A percentile compares a stretch with the other conserved stretches of the same genome.
These are phyloP conservation scores for Stegastes partitus DNA, from an alignment of 2,113 vertebrate genomes.

Conservation along the genomic window DNA sequence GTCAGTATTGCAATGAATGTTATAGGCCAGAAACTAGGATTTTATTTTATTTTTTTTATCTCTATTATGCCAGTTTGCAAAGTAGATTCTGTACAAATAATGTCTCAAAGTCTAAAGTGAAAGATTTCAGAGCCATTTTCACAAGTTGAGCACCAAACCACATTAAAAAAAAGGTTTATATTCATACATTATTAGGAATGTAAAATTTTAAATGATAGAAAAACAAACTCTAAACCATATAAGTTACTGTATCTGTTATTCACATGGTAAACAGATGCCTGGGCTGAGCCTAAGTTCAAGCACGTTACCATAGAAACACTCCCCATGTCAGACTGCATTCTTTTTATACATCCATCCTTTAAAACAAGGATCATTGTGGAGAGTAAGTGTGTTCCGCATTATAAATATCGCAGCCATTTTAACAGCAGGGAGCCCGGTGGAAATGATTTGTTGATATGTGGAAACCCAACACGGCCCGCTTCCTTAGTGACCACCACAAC, in stretches of 20 bases:
- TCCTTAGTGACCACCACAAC: conserved; percentile 73
- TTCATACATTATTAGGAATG: too few relatives aligned
- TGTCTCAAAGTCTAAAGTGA: too few relatives aligned
- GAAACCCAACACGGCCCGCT: conserved; percentile 61
- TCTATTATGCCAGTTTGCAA: too few relatives aligned
- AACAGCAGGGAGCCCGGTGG: conserved; percentile 46
- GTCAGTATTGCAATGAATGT: too few relatives aligned
- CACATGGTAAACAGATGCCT: neutral
- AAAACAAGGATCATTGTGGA: conserved; percentile 21
- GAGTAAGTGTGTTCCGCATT: conserved; percentile 30
- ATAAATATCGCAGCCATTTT: conserved; percentile 53
- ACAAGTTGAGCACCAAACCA: too few relatives aligned
- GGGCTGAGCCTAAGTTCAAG: neutral
- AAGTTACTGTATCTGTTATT: neutral
- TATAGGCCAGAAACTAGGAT: too few relatives aligned
- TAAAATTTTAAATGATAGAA: too few relatives aligned
- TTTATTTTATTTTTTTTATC: too few relatives aligned
- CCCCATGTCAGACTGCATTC: neutral
- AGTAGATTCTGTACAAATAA: too few relatives aligned
- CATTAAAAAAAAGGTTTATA: too few relatives aligned
- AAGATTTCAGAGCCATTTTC: too few relatives aligned
- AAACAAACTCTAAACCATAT: too few relatives aligned
- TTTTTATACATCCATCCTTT: conserved; percentile 11
- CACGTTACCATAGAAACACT: conserved; percentile 6
- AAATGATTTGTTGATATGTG: conserved; percentile 65